These are phyloP conservation scores for Strigops habroptila DNA, from an alignment of 2,113 vertebrate species.

Conservation along the genomic window DNA sequence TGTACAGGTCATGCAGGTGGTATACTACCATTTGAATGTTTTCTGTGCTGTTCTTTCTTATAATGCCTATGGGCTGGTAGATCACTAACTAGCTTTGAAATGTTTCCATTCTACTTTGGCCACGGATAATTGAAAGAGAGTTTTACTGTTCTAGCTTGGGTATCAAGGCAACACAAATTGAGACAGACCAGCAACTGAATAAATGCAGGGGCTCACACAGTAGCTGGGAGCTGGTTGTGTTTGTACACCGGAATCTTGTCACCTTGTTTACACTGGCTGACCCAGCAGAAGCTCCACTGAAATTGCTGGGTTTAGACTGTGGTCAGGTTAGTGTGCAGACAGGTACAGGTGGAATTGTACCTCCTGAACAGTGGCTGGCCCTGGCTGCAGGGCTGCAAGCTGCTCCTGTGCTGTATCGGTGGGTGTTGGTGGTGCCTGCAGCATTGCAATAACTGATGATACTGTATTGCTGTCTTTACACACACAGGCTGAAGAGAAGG, in stretches of 20 bases:
- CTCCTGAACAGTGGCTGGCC: not conserved
- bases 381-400: not conserved
- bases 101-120: not conserved
- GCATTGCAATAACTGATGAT: not conserved
- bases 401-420: not conserved
- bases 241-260: not conserved
- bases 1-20: not conserved
- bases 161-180: not conserved
- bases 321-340: not conserved
- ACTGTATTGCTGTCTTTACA: not conserved
- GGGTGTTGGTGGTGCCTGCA: not conserved
- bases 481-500: constrained; percentile 77
- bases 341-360: not conserved
- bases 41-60: not conserved
- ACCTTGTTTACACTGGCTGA: fast-evolving
- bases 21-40: not conserved
- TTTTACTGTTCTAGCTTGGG: not conserved
- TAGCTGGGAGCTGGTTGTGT: not conserved
- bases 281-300: not conserved
- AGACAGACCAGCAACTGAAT: not conserved
- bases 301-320: not conserved
- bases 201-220: not conserved
- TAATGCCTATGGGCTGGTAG: not conserved
- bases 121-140: not conserved
- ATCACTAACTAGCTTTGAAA: not conserved